Evolutionary conservation across 1,140 invertebrate genomes (phyloP).

Genomic region (Drosophila elegans): DNA sequence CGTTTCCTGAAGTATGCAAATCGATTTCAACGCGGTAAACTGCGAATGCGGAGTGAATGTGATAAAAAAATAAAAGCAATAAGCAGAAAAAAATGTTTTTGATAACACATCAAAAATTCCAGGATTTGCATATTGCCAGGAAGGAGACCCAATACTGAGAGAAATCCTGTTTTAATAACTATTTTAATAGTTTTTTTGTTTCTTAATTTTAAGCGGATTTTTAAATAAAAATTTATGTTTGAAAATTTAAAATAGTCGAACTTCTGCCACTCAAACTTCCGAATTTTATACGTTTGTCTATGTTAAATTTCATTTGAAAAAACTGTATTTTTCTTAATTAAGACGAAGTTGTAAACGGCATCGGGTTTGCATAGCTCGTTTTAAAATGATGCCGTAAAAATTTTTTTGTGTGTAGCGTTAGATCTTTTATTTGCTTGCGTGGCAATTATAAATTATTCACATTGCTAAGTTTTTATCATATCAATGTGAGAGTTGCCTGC

Average conservation of each 20-base stretch:
- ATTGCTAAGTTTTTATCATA: constrained; percentile 51
- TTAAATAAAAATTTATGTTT: too few species aligned
- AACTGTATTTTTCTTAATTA: too few species aligned
- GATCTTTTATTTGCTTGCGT: constrained; percentile 53
- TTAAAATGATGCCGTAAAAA: too few species aligned
- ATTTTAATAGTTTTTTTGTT: too few species aligned
- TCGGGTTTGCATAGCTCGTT: too few species aligned
- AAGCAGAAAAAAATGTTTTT: constrained; percentile 43
- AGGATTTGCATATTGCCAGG: constrained; percentile 56
- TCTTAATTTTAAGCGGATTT: too few species aligned
- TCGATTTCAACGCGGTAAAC: constrained; percentile 66
- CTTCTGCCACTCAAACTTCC: too few species aligned
- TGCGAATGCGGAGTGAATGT: constrained; percentile 59
- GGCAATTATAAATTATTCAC: constrained; percentile 79
- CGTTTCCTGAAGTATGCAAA: constrained; percentile 76
- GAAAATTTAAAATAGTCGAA: too few species aligned
- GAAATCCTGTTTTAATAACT: not conserved
- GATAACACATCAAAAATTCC: constrained; percentile 60
- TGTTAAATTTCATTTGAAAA: too few species aligned
- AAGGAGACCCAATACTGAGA: not conserved
- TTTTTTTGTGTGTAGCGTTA: not conserved
- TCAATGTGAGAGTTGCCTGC: constrained; percentile 49
- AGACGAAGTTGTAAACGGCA: too few species aligned
- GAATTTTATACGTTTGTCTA: too few species aligned
- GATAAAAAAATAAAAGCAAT: constrained; percentile 48